Base-by-base conservation (phyloP, 2,797 vertebrate species). In the Urophycis tenuis region DNA sequence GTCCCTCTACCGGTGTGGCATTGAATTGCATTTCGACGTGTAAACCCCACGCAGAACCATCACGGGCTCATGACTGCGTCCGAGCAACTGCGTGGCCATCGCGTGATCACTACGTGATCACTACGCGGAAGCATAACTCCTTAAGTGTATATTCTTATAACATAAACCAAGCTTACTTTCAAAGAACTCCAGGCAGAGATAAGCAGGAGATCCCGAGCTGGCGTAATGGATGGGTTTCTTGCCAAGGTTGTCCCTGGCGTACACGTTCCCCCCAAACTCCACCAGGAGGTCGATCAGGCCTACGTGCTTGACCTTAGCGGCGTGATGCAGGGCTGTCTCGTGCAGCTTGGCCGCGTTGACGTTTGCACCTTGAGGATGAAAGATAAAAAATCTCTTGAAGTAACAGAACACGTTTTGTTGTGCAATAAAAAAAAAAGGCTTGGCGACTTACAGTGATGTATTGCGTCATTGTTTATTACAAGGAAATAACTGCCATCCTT, bases 281-380 rank as follows among this genome's bases (percentile, higher is more conserved):
- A 98, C 91, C 31, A 99, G 93, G 86, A 99, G 92, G 83, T 96
- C 91, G 8, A 97, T 95, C 87, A 99, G 90, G 67, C 93, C 93
- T 0, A 86, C 87, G 0, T 93, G 95, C 73, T 91, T 94, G 53
- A 89, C 91, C 85, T 96, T 96, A 11, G 97, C 97, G 0, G 97
- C 97, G 0, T 97, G 95, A 81, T 99, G 97, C 15, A 99, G 94
- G 0, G 96, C 95, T 0, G 96, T 99, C 92, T 98, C 97, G 0
- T 98, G 96, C 3, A 98, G 92, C 78, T 97, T 97, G 2, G 95
- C 93, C 0, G 95, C 95, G 0, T 98, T 99, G 77, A 98, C 97
- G 0, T 96, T 97, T 72, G 96, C 97, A 36, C 97, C 97, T 98
- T 84, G 7, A 14, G 22, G 5, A 14, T 39, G 77, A 10, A 41